Base-by-base conservation (phyloP, 2,888 invertebrate genomes). In the Chymomyza amoena region DNA sequence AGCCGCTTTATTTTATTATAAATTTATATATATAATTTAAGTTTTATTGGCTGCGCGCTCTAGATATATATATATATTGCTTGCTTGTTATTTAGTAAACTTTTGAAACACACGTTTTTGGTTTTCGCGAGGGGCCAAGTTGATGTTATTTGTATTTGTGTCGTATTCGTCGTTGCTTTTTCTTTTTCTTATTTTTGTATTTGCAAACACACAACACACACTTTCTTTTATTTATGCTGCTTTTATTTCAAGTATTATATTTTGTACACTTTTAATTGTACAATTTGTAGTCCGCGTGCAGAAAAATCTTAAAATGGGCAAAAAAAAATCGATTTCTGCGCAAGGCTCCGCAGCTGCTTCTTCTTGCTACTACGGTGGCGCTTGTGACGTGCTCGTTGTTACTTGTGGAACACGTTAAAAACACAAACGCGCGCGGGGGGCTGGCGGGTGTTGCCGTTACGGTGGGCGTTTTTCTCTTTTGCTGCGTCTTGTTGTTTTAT, bases 281-380 rank as follows among this genome's bases (percentile, higher is more conserved):
- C 25, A 32, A 32, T 32, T 32, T 32, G 9, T 32, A 32, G 32
- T 32, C 66, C 63, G 60, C 72, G 62, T 69, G 64, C 60, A 66
- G 75, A 75, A 81, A 78, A 79, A 76, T 83, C 81, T 73, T 74
- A 86, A 83, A 86, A 81, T 84, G 84, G 79, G 77, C 83, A 79
- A 87, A 89, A 89, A 89, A 89, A 89, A 89, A 90, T 90, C 90
- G 90, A 90, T 90, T 90, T 88, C 89, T 90, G 89, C 89, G 89
- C 89, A 90, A 83, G 86, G 89, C 80, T 89, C 78, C 79, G 77
- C 66, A 71, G 72, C 73, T 79, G 36, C 66, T 73, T 66, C 66
- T 75, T 61, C 77, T 72, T 64, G 32, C 56, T 52, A 39, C 64
- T 71, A 69, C 73, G 66, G 59, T 20, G 61, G 72, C 51, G 16